These are phyloP conservation scores for Trichonephila clavata DNA, from an alignment of 1,140 invertebrate species.

Conservation along the genomic window DNA sequence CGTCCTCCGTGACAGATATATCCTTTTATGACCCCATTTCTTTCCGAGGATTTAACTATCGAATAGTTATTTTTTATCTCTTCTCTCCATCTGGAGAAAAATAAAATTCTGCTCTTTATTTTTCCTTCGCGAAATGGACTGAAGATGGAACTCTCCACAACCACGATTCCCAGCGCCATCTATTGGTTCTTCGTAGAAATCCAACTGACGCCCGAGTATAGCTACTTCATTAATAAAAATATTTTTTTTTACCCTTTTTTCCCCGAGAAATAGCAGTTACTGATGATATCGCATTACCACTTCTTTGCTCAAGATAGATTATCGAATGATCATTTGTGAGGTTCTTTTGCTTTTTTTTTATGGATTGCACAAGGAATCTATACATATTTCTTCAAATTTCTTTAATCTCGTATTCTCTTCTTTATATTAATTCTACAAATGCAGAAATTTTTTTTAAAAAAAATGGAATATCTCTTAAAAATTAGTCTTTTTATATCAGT, in stretches of 20 bases:
- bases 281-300: not conserved
- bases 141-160: not conserved
- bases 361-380: not conserved
- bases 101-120: constrained; percentile 30
- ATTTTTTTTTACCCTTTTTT: not conserved
- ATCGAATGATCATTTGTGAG: not conserved
- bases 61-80: constrained; percentile 50
- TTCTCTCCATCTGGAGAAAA: constrained; percentile 47
- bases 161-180: constrained; percentile 28
- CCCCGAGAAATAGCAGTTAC: not conserved
- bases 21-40: constrained; percentile 56
- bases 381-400: not conserved
- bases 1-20: constrained; percentile 49
- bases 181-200: not conserved
- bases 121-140: constrained; percentile 27
- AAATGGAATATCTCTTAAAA: not conserved
- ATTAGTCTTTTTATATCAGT: not conserved
- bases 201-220: not conserved
- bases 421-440: too few relatives aligned
- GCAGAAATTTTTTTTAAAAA: not conserved
- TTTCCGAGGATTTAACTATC: constrained; percentile 57
- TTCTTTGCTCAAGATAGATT: not conserved
- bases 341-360: not conserved
- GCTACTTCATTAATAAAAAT: constrained; percentile 56
- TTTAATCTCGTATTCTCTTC: too few relatives aligned